phyloP scores from a whole-genome alignment of 2,888 invertebrate species.

The Thymelicus lineola region DNA sequence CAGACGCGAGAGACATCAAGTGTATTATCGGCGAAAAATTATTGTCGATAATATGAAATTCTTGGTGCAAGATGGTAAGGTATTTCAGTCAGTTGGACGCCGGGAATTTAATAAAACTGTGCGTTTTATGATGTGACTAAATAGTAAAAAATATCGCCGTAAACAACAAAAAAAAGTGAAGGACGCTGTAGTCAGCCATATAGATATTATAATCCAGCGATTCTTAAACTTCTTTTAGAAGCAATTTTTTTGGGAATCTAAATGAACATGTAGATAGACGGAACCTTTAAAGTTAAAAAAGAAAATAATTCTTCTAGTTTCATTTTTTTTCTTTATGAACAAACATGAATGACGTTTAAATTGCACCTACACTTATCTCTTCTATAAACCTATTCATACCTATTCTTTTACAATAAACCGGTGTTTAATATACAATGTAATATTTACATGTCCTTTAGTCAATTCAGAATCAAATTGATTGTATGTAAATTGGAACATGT shows the following conservation, averaged over 20 bases:
- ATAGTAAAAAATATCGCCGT: constrained; percentile 1
- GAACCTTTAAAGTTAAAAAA: too few relatives aligned
- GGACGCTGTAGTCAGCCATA: neutral
- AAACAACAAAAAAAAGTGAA: neutral
- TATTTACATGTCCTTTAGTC: constrained; percentile 21
- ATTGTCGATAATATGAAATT: constrained; percentile 27
- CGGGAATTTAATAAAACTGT: constrained; percentile 30
- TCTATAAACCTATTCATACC: neutral
- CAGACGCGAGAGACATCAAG: constrained; percentile 8
- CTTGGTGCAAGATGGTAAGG: constrained; percentile 25
- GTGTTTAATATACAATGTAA: constrained; percentile 15
- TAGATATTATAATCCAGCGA: too few relatives aligned
- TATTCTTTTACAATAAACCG: too few relatives aligned
- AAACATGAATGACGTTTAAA: neutral
- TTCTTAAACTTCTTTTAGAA: too few relatives aligned
- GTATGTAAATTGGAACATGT: constrained; percentile 31
- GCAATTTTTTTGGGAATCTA: too few relatives aligned
- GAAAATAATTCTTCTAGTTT: too few relatives aligned
- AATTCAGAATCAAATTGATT: constrained; percentile 21
- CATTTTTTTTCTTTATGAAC: too few relatives aligned
- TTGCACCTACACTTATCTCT: neutral
- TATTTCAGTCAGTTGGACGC: constrained; percentile 11
- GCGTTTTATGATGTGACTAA: constrained; percentile 10
- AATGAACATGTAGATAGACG: too few relatives aligned
- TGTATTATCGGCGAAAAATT: constrained; percentile 19